These are phyloP conservation scores for Caretta caretta DNA, from an alignment of 2,113 vertebrate species.

Conservation along the genomic window DNA sequence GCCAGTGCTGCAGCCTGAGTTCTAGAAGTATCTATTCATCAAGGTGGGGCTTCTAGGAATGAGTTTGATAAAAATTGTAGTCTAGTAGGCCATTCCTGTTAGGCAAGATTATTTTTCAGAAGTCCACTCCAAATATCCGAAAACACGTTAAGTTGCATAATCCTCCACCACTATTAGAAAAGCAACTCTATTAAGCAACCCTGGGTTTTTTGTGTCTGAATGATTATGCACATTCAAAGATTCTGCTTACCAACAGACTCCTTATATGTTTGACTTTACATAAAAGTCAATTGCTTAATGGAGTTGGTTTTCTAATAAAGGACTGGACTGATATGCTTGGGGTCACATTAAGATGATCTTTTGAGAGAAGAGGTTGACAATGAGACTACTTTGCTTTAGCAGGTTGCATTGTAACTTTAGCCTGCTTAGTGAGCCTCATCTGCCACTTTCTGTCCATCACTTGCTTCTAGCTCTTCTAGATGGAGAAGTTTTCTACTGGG, in stretches of 20 bases:
- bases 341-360: not conserved
- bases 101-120: not conserved
- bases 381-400: not conserved
- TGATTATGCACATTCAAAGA: not conserved
- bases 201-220: not conserved
- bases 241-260: not conserved
- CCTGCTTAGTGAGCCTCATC: not conserved
- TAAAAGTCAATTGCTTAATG: not conserved
- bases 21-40: not conserved
- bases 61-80: not conserved
- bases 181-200: not conserved
- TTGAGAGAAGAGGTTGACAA: not conserved
- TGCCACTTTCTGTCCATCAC: not conserved
- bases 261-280: not conserved
- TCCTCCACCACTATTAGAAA: slow-evolving; percentile 2
- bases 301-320: not conserved
- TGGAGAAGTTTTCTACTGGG: not conserved
- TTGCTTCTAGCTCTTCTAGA: not conserved
- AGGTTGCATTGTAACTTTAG: not conserved
- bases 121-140: not conserved
- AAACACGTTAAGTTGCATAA: slow-evolving; percentile 27
- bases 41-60: not conserved
- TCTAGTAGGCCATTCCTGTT: not conserved
- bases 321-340: not conserved
- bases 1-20: not conserved